Evolutionary conservation across 2,113 vertebrate genomes (phyloP).

Genomic region (Ploceus nigricollis): DNA sequence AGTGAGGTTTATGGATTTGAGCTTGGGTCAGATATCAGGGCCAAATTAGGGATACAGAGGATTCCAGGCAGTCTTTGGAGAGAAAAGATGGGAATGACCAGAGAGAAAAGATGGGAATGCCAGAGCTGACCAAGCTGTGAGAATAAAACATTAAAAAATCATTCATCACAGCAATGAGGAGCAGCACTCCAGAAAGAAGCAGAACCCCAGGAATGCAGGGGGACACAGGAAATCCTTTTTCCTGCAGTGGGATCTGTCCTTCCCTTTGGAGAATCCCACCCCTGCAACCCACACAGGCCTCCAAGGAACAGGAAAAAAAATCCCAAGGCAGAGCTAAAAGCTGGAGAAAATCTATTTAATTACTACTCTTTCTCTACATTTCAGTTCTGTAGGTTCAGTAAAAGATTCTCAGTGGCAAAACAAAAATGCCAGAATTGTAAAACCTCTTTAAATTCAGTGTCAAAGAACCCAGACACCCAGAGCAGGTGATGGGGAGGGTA

Average conservation of each 20-base stretch:
- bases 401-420: background rate
- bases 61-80: background rate
- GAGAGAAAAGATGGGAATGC: background rate
- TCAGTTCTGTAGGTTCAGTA: no score
- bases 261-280: background rate
- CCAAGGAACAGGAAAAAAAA: background rate
- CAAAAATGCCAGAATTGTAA: fast-evolving
- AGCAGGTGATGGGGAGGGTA: background rate
- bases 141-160: background rate
- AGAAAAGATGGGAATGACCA: background rate
- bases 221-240: background rate
- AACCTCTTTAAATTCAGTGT: fast-evolving
- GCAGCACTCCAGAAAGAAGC: no score
- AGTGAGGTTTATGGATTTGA: background rate
- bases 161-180: background rate
- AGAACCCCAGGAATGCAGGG: background rate
- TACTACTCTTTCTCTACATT: background rate
- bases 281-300: background rate
- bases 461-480: background rate
- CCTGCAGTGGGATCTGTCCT: background rate
- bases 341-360: background rate
- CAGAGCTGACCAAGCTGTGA: background rate
- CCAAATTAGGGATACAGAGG: fast-evolving
- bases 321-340: background rate
- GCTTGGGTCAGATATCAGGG: background rate